These are phyloP conservation scores for Drosophila demipolita DNA, from an alignment of 2,888 invertebrate genomes.

Conservation along the genomic window DNA sequence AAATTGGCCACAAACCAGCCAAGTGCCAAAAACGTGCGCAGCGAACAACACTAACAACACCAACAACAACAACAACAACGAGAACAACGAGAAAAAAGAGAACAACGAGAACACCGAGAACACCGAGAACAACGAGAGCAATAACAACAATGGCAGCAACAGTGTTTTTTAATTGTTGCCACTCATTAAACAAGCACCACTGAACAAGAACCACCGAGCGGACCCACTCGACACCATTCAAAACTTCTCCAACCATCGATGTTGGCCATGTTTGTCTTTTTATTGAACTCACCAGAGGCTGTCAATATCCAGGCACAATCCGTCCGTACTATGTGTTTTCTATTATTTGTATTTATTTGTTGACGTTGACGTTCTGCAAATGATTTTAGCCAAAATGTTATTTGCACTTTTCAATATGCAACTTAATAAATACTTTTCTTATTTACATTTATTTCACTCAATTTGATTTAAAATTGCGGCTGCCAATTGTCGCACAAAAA, in stretches of 20 bases:
- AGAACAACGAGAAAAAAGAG: slow-evolving; percentile 2
- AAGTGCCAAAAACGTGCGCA: slow-evolving; percentile 74
- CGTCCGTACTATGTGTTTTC: slow-evolving; percentile 3
- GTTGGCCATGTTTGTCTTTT: slow-evolving; percentile 43
- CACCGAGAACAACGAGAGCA: no score
- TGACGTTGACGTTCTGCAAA: slow-evolving; percentile 2
- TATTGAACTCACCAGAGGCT: slow-evolving; percentile 58
- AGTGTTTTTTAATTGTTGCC: slow-evolving; percentile 67
- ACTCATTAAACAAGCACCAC: slow-evolving; percentile 63
- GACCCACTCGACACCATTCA: slow-evolving; percentile 52
- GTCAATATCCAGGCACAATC: slow-evolving; percentile 57
- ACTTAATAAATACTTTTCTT: not conserved
- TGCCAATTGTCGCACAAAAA: not conserved
- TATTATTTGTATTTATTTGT: not conserved
- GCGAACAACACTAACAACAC: slow-evolving; percentile 28
- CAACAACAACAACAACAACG: slow-evolving; percentile 20
- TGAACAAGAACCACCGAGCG: slow-evolving; percentile 12
- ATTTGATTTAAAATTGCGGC: not conserved
- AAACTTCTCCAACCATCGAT: slow-evolving; percentile 17
- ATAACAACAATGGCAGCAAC: slow-evolving; percentile 23
- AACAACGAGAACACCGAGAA: no score
- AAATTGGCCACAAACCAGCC: slow-evolving; percentile 77
- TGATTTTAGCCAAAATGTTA: not conserved
- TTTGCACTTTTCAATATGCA: not conserved
- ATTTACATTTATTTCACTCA: not conserved